Evolutionary conservation across 2,888 invertebrate genomes (phyloP).

Genomic region (Meiosimyza platycephala): DNA sequence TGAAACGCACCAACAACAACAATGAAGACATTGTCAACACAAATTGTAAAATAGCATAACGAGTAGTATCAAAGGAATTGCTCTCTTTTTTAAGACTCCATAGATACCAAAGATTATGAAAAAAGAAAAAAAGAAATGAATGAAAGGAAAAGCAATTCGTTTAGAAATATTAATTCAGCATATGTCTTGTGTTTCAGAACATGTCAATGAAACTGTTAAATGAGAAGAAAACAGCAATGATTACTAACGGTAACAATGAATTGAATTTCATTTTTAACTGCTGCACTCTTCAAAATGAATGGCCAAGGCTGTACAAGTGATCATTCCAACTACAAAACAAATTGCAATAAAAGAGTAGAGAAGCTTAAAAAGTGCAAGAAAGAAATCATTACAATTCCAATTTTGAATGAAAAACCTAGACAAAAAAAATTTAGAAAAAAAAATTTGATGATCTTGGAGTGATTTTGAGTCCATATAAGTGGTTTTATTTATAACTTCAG

Average conservation of each 20-base stretch:
- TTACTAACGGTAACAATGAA: constrained; percentile 8
- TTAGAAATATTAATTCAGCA: not conserved
- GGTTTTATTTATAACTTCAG: too few relatives aligned
- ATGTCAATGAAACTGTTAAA: not conserved
- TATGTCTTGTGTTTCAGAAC: not conserved
- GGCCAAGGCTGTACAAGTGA: constrained; percentile 45
- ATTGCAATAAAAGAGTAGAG: not conserved
- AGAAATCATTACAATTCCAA: too few relatives aligned
- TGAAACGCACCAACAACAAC: too few relatives aligned
- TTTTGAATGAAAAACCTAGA: too few relatives aligned
- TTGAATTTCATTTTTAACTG: constrained; percentile 10
- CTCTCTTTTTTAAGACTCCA: not conserved
- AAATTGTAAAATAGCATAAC: too few relatives aligned
- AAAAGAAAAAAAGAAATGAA: not conserved
- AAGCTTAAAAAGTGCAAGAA: not conserved
- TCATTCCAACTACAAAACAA: constrained; percentile 37
- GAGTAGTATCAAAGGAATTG: too few relatives aligned
- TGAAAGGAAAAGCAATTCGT: not conserved
- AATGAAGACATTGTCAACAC: too few relatives aligned
- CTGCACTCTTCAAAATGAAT: constrained; percentile 9
- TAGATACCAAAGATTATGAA: not conserved
- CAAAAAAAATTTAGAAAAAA: not conserved
- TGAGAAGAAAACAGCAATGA: not conserved
- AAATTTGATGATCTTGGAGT: not conserved
- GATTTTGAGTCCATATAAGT: too few relatives aligned